phyloP scores from a whole-genome alignment of 2,113 vertebrate genomes.

The Melanerpes aurifrons region DNA sequence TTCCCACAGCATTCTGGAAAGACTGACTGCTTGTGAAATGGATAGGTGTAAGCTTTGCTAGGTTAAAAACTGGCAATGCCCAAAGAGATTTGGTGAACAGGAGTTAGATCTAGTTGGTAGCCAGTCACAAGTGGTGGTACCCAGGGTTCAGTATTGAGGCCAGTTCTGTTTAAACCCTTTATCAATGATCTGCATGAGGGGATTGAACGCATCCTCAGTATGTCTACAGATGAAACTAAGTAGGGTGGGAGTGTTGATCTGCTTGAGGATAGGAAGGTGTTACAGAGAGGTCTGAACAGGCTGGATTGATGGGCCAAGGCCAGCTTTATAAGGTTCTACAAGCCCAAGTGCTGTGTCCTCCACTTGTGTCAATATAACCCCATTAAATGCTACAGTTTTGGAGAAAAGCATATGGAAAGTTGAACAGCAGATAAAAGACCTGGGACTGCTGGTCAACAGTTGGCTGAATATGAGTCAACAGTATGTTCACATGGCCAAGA shows the following conservation, averaged over 20 bases:
- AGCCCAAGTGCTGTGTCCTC: too few species aligned
- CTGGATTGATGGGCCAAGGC: rapidly evolving
- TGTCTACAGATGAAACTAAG: too few species aligned
- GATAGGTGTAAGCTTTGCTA: rapidly evolving
- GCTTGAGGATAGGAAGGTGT: not conserved
- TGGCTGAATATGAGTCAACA: too few species aligned
- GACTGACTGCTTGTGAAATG: not conserved
- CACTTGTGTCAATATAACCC: too few species aligned
- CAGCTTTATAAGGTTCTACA: not conserved
- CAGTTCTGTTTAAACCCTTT: not conserved
- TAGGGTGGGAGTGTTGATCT: not conserved
- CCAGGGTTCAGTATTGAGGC: not conserved
- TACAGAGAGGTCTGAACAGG: not conserved
- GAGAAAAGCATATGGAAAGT: too few species aligned
- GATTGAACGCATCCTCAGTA: not conserved
- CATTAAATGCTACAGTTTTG: too few species aligned
- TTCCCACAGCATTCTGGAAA: not conserved
- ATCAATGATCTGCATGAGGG: not conserved
- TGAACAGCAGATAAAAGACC: too few species aligned
- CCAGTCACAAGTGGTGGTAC: not conserved
- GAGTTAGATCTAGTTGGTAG: not conserved
- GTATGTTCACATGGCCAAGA: too few species aligned
- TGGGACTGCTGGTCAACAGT: too few species aligned
- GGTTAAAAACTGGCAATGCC: not conserved
- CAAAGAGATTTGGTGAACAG: not conserved